Conservation (phyloP, 2,797 vertebrate species). For the Cheirogaleus major region DNA sequence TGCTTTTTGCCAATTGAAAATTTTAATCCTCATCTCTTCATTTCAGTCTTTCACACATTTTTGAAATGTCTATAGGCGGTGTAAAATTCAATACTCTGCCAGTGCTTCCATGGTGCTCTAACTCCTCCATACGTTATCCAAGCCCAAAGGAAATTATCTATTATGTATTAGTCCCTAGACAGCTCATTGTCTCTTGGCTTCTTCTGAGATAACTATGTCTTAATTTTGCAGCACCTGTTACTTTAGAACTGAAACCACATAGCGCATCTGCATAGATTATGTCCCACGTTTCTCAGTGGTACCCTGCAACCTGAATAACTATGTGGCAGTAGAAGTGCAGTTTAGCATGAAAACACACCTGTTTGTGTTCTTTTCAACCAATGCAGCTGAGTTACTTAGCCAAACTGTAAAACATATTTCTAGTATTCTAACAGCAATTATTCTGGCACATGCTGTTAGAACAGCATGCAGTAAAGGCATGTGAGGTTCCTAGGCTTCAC, state of each 20-base stretch:
- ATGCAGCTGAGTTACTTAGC: not conserved
- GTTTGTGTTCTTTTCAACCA: not conserved
- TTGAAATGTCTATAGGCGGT: not conserved
- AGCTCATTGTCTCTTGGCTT: not conserved
- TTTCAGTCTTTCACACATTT: not conserved
- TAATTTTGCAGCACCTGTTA: not conserved
- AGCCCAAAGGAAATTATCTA: not conserved
- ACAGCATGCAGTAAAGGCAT: not conserved
- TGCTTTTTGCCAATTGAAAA: not conserved
- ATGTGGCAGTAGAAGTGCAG: not conserved
- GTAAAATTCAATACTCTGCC: not conserved
- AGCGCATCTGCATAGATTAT: not conserved
- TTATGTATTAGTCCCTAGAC: not conserved
- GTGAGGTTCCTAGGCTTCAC: not conserved
- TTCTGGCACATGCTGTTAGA: constrained; percentile 13
- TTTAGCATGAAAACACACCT: constrained; percentile 12
- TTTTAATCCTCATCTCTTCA: not conserved
- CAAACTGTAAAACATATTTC: not conserved
- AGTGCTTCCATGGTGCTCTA: not conserved
- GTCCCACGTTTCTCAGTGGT: not conserved
- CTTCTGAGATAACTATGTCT: not conserved
- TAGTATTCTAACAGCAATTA: not conserved
- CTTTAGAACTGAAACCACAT: not conserved
- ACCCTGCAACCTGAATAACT: not conserved
- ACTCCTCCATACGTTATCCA: not conserved